Evolutionary conservation across 2,113 vertebrate species (phyloP).

Genomic region (Leiothrix lutea): DNA sequence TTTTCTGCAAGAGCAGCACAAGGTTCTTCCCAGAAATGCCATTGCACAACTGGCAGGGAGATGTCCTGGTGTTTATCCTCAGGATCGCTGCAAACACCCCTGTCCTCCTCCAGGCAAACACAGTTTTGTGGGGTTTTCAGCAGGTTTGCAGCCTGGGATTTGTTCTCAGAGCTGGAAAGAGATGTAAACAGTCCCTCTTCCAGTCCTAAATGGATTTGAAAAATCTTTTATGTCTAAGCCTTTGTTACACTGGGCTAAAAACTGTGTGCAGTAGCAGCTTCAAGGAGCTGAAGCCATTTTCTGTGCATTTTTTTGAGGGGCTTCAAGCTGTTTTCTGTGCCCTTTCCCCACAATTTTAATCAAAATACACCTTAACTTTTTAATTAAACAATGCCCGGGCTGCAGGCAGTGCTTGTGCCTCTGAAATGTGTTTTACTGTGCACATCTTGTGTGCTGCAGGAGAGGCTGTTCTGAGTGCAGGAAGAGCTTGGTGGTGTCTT

Average conservation of each 20-base stretch:
- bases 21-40: slow-evolving; percentile 24
- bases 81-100: neutral
- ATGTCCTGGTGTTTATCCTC: neutral
- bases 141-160: slow-evolving; percentile 24
- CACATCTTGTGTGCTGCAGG: neutral
- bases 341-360: neutral
- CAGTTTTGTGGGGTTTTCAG: neutral
- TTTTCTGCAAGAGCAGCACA: neutral
- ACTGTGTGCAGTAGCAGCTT: no score
- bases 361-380: neutral
- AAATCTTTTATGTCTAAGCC: neutral
- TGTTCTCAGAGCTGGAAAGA: slow-evolving; percentile 4
- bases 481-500: neutral
- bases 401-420: neutral
- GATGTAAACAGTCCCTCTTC: neutral
- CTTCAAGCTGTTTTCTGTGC: neutral
- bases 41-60: neutral
- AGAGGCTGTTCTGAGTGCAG: neutral
- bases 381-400: neutral
- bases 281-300: no score
- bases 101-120: neutral
- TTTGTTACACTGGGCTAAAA: neutral
- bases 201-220: neutral
- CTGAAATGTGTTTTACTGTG: neutral
- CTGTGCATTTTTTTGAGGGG: no score